Base-by-base conservation (phyloP, 2,113 vertebrate species). In the Sminthopsis crassicaudata region DNA sequence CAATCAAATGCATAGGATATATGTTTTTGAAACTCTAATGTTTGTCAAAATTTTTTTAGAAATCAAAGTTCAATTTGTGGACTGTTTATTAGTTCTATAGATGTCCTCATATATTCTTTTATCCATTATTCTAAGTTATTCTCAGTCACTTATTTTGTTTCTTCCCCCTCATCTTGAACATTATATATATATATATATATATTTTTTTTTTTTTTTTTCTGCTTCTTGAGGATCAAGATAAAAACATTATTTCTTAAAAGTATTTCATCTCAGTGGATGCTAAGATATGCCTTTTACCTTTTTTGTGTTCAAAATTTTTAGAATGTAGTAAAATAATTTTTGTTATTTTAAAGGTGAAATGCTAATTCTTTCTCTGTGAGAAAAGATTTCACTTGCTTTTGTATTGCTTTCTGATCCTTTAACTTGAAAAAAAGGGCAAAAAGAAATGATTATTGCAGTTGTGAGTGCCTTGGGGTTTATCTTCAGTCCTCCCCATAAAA, bases 181-280 rank as follows among this genome's bases (percentile, higher is more conserved):
- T 12, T 53, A 92, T 90, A n/a, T n/a, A n/a, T n/a, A n/a, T n/a
- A n/a, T n/a, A n/a, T n/a, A n/a, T n/a, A n/a, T n/a, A n/a, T n/a
- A n/a, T n/a, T n/a, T n/a, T n/a, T n/a, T n/a, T n/a, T n/a, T n/a
- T 93, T 93, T 91, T n/a, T 76, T 60, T 2, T 4, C 55, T 76
- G 19, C 12, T n/a, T 76, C 36, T 94, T 23, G 96, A 93, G 54
- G 51, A 90, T 26, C 3, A 42, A 7, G 53, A 94, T 93, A 60
- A 96, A 97, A 97, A 91, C 95, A 30, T 89, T 92, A 11, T 90
- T 27, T 5, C 23, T 96, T 53, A 0, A 36, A 94, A 92, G 50
- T 0, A 92, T 48, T 95, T 60, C 8, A 16, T 48, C 2, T 52
- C 91, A 92, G 60, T 42, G 27, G 22, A 91, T 48, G 8, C 55